Base-by-base conservation (phyloP, 2,113 vertebrate species). In the Centropus bengalensis region DNA sequence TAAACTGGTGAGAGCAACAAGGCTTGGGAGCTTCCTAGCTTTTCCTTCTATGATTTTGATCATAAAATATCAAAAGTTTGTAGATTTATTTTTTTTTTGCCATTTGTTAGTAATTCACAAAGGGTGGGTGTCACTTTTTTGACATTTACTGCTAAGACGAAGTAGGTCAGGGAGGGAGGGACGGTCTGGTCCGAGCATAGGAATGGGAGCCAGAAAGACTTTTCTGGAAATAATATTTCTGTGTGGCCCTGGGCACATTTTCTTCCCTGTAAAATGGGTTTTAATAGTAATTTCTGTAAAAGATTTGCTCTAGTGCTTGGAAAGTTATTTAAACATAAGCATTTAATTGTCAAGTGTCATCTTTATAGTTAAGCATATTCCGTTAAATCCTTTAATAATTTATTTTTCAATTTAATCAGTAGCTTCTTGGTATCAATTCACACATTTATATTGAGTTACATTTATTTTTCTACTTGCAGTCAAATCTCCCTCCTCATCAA, bases 91-190 rank as follows among this genome's bases (percentile, higher is more conserved):
- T 54, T 82, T 78, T 82, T 88, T 83, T 88, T 84, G 55, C 85
- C 90, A 80, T 96, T 90, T 94, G 79, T 95, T 95, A 96, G 64
- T 90, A 86, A 89, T 86, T 93, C 79, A 68, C 76, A 12, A 36
- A 83, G 91, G 82, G 38, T 81, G 88, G 73, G 80, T 93, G 89
- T 96, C 85, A 49, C 84, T 36, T 96, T 88, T 83, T 78, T 91
- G 68, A 76, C 93, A 89, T 96, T 91, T 95, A 79, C 85, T 84
- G 76, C 93, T 87, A 93, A 94, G 89, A 95, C 91, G 91, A 96
- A 96, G 91, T 95, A 95, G 94, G 93, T 96, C 91, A 96, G 92
- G 68, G 33, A 81, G 85, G 71, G 82, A 95, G 87, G 60, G 71
- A 94, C 0, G 85, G 79, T 94, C 93, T 95, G 93, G 68, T 95